Evolutionary conservation across 2,113 vertebrate genomes (phyloP).

Genomic region (Tetrax tetrax): DNA sequence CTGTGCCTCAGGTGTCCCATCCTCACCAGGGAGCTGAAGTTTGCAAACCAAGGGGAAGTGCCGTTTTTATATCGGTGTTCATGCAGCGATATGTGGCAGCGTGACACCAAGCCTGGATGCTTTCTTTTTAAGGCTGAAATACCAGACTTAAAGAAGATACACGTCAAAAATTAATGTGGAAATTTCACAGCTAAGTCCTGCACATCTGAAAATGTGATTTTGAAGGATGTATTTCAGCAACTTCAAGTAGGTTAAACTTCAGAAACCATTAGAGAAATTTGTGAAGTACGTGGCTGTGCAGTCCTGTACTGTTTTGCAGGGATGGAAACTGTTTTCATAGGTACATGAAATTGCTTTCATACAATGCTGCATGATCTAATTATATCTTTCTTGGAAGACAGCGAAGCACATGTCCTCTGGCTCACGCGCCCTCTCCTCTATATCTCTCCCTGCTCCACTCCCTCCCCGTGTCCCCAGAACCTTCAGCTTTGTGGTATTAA

Average conservation of each 20-base stretch:
- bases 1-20: background rate
- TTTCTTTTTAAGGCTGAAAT: background rate
- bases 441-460: background rate
- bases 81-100: fast-evolving
- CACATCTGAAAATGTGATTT: background rate
- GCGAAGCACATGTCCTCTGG: background rate
- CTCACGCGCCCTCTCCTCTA: background rate
- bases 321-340: background rate
- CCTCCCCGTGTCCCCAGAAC: background rate
- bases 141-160: background rate
- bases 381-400: slow-evolving; percentile 47
- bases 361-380: background rate
- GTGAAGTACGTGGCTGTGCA: background rate
- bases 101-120: fast-evolving
- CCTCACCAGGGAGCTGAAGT: fast-evolving
- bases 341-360: background rate
- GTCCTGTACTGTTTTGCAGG: background rate
- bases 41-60: background rate
- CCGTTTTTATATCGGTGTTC: fast-evolving
- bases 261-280: background rate
- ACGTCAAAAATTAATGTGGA: background rate
- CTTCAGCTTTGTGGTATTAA: background rate
- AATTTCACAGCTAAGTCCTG: background rate
- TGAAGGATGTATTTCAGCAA: background rate
- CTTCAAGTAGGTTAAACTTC: background rate